Evolutionary conservation across 2,113 vertebrate species (phyloP), one percentile per base, ranked within the genome.

Genomic region (Camelus dromedarius): DNA sequence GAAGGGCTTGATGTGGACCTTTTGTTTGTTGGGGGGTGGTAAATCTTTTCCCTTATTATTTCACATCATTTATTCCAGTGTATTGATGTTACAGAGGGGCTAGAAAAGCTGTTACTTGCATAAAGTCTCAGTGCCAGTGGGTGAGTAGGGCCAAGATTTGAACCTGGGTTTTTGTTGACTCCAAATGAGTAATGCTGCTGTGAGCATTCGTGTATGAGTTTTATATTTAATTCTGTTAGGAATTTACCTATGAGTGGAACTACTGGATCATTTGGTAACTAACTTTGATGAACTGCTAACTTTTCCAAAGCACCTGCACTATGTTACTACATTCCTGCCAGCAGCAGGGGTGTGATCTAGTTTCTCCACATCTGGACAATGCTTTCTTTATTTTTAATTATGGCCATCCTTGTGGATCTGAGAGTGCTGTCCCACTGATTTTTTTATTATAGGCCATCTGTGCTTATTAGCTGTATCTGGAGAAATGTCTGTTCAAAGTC

Each of bases 181-280:
- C 32, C 38, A 82, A 42, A n/a, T 75, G 81, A 84, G 22, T 30
- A 67, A 46, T 80, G 48, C 24, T 76, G 11, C 35, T 94, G 1
- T 42, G 60, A 87, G 42, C 28, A 19, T 87, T 85, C 18, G 11
- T 58, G 4, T 81, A 48, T 22, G 48, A 15, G 6, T 95, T 87
- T 70, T 91, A 18, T 91, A 66, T 93, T 93, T 75, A 35, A 2
- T 79, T 92, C 70, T 97, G 16, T 87, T 20, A 42, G n/a, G 4
- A 72, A 28, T 90, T 48, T 64, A 60, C 26, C 38, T 86, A 16
- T 38, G n/a, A 93, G 60, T 72, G 14, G 22, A 90, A 48, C 79
- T 96, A 46, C 28, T 77, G 58, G 73, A 26, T 77, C 67, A 24
- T 77, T 3, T 28, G 60, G 22, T 95, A 60, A 56, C 22, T 28